A percentile compares a stretch with the other conserved stretches of the same genome.
phyloP scores from a whole-genome alignment of 92 coral and sea anemone genomes.

The Epizoanthus illoricatus region DNA sequence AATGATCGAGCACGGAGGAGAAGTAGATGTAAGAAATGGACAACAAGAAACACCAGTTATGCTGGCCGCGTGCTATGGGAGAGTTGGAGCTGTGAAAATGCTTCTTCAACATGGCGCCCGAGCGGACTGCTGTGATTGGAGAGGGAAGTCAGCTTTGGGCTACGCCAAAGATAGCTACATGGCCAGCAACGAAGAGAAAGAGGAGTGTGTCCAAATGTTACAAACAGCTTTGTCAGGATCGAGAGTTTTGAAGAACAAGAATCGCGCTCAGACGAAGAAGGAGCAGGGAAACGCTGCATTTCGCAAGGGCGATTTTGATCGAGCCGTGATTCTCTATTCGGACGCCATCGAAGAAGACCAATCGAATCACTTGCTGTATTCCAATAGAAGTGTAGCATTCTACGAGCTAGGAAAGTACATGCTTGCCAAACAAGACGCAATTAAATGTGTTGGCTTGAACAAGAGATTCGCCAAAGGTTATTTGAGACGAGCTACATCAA shows the following conservation, averaged over 20 bases:
- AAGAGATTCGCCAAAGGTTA: conserved; percentile 18
- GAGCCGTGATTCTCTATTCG: conserved; percentile 15
- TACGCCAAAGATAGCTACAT: conserved; percentile 1
- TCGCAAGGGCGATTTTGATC: conserved; percentile 3
- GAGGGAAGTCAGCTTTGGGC: conserved; percentile 19
- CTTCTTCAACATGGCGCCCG: conserved; percentile 20
- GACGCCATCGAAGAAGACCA: conserved; percentile 22
- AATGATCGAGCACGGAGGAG: conserved; percentile 35
- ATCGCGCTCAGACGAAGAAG: conserved; percentile 24
- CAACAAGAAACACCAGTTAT: conserved; percentile 27
- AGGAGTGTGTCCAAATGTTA: conserved; percentile 8
- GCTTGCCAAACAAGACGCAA: conserved; percentile 29
- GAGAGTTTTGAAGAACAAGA: conserved; percentile 3
- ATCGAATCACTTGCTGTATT: conserved; percentile 19
- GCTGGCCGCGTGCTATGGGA: conserved; percentile 16
- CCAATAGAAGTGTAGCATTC: conserved; percentile 31
- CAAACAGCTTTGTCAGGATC: conserved; percentile 7
- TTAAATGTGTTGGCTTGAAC: conserved; percentile 26
- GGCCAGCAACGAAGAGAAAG: conserved; percentile 21
- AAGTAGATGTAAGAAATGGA: conserved; percentile 11
- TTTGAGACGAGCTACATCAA: conserved; percentile 4
- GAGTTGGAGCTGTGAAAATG: conserved; percentile 14
- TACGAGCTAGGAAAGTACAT: conserved; percentile 20
- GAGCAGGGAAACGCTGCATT: conserved; percentile 33
- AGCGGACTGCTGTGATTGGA: conserved; percentile 23